Conservation (phyloP, 1,140 invertebrate species). For the Mycetomoellerius zeteki region DNA sequence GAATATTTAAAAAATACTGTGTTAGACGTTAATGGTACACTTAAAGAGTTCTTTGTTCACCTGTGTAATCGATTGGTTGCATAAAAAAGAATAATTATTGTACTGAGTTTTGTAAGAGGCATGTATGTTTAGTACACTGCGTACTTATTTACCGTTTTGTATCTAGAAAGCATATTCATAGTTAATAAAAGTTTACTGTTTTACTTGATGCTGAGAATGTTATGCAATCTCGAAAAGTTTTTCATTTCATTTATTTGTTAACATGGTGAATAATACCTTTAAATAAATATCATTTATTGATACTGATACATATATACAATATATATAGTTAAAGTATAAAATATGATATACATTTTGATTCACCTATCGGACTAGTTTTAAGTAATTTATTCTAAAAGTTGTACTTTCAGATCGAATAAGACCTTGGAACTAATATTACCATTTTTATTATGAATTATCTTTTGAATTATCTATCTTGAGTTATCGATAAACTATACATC, state of each 20-base stretch:
- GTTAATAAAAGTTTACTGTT: conserved; percentile 71
- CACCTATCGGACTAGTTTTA: conserved; percentile 4
- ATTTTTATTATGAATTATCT: conserved; percentile 1
- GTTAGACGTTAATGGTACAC: conserved; percentile 60
- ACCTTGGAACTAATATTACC: not conserved
- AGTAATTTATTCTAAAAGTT: conserved; percentile 17
- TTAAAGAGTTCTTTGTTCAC: conserved; percentile 42
- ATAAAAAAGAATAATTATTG: conserved; percentile 54
- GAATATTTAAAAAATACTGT: conserved; percentile 60
- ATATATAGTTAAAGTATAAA: conserved; percentile 13
- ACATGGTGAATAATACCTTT: not conserved
- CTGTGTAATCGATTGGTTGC: conserved; percentile 53
- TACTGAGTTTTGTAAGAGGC: conserved; percentile 67
- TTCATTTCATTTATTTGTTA: conserved; percentile 8
- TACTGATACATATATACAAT: conserved; percentile 15
- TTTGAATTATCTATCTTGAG: not conserved
- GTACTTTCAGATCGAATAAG: conserved; percentile 5
- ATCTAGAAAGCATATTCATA: conserved; percentile 60
- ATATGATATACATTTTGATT: conserved; percentile 24
- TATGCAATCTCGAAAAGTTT: conserved; percentile 65
- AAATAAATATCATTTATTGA: conserved; percentile 48
- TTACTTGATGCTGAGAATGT: conserved; percentile 65
- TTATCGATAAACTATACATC: conserved; percentile 10
- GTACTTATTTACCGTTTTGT: conserved; percentile 74
- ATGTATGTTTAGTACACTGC: conserved; percentile 63